Evolutionary conservation across 2,888 invertebrate genomes (phyloP), one percentile per base, ranked within the genome.

Genomic region (Cancer borealis): DNA sequence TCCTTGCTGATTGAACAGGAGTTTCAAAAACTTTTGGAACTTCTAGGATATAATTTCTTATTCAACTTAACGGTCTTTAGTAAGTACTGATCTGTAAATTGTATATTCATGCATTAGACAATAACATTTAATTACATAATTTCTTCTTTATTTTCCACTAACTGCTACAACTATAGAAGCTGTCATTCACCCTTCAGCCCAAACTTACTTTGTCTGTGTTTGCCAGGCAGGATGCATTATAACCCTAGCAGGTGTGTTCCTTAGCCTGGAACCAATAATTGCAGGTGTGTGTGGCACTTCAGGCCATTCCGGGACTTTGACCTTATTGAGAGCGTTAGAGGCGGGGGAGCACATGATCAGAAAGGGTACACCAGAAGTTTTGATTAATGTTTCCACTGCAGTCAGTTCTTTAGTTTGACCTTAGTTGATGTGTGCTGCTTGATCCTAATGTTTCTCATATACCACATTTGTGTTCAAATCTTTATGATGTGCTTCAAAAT

Each of bases 321-420:
- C 94, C 79, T 91, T 94, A 79, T 94, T 94, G 92, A 92, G 94
- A 91, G 90, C 94, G 54, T 92, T 94, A 92, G 94, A 94, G 92
- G 91, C 94, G 45, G 94, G 94, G 60, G 94, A 94, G 54, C 94
- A 94, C 94, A 94, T 94, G 94, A 92, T 89, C 79, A 92, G 94
- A 94, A 94, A 94, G 94, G 94, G 94, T 94, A 94, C 46, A 39
- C 88, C 89, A 73, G 26, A 66, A 88, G 21, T 88, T 88, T 21
- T 88, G 60, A 12, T 21, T 88, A 66, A 12, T 39, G 39, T 93
- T 93, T 93, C 54, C n/a, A 47, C 46, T 89, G 60, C 60, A 73
- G 30, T 54, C 30, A 54, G 4, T 90, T 93, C 46, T 89, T 87
- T 45, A 87, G 49, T 87, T 73, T 84, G 84, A 84, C 84, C 84